Evolutionary conservation across 35 echinoderm and acorn worm species (phyloP).

Genomic region (Heliocidaris erythrogramma): DNA sequence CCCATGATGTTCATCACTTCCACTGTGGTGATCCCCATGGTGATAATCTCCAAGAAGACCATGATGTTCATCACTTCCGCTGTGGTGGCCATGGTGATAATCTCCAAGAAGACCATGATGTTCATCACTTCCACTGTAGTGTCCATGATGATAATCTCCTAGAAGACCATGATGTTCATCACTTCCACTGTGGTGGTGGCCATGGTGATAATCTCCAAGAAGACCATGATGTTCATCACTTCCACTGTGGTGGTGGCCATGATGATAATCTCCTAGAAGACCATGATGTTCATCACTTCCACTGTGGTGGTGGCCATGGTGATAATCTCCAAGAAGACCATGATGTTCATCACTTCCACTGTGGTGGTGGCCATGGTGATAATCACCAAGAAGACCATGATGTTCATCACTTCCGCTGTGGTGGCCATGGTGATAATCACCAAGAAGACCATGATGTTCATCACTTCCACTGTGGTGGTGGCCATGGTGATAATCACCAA

Average conservation of each 20-base stretch:
- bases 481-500: not conserved
- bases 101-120: constrained; percentile 23
- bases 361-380: constrained; percentile 37
- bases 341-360: constrained; percentile 25
- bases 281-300: constrained; percentile 28
- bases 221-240: constrained; percentile 31
- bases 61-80: constrained; percentile 30
- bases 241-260: constrained; percentile 27
- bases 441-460: constrained; percentile 34
- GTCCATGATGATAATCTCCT: constrained; percentile 32
- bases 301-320: constrained; percentile 29
- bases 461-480: constrained; percentile 41
- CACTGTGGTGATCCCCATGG: not conserved
- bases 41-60: constrained; percentile 18
- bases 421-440: constrained; percentile 29
- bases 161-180: constrained; percentile 46
- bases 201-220: not conserved
- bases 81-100: constrained; percentile 11
- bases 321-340: not conserved
- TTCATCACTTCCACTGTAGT: constrained; percentile 47
- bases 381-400: not conserved
- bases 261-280: not conserved
- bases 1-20: constrained; percentile 28
- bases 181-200: constrained; percentile 12
- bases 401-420: constrained; percentile 40